phyloP scores from a whole-genome alignment of 1,140 invertebrate species.

The Hypsibius dujardini region DNA sequence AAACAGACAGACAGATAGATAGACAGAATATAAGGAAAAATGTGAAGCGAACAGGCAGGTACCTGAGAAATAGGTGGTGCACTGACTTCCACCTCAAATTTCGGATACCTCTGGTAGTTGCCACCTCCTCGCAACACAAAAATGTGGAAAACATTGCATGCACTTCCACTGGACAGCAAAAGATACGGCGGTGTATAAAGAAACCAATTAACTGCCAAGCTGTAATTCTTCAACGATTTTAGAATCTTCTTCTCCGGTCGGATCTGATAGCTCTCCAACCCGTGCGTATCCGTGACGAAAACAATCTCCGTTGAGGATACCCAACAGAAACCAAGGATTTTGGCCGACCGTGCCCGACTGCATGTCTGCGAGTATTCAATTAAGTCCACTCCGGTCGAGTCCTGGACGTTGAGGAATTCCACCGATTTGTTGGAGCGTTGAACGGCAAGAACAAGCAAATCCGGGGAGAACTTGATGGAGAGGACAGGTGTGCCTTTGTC shows the following conservation, averaged over 20 bases:
- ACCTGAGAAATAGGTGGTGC: neutral
- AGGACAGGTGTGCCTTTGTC: slow-evolving; percentile 73
- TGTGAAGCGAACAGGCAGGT: too few species aligned
- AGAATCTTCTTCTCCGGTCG: slow-evolving; percentile 56
- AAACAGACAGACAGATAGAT: too few species aligned
- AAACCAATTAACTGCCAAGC: slow-evolving; percentile 59
- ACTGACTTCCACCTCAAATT: slow-evolving; percentile 5
- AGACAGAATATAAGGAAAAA: too few species aligned
- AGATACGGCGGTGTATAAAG: slow-evolving; percentile 41
- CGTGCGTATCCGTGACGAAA: slow-evolving; percentile 62
- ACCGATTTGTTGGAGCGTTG: slow-evolving; percentile 64
- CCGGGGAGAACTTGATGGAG: slow-evolving; percentile 82
- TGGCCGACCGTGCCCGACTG: slow-evolving; percentile 43
- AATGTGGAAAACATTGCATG: neutral
- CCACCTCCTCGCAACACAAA: neutral
- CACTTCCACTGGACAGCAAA: neutral
- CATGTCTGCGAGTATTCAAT: slow-evolving; percentile 71
- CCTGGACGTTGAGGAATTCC: slow-evolving; percentile 67
- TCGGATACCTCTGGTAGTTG: neutral
- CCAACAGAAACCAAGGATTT: slow-evolving; percentile 79
- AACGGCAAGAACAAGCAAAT: slow-evolving; percentile 68
- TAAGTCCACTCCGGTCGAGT: slow-evolving; percentile 39
- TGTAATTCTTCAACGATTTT: slow-evolving; percentile 56
- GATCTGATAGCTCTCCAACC: slow-evolving; percentile 72
- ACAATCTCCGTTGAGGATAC: slow-evolving; percentile 64